These are phyloP conservation scores for Drosophila mauritiana DNA, from an alignment of 1,140 invertebrate species.

Conservation along the genomic window DNA sequence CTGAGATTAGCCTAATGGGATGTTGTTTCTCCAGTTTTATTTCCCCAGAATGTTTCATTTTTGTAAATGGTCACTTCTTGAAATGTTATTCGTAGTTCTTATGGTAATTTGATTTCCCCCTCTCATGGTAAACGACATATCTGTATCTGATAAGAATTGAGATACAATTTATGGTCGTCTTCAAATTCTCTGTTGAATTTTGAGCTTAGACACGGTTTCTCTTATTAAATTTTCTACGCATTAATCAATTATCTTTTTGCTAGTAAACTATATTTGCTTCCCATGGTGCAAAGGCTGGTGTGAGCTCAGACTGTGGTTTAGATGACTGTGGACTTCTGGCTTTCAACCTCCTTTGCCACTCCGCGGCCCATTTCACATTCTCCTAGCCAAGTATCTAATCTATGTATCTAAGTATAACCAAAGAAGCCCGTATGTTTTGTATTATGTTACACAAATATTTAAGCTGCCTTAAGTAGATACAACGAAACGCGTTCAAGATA, in stretches of 20 bases:
- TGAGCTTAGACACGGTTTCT: not conserved
- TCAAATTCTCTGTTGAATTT: not conserved
- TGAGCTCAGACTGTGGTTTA: conserved; percentile 24
- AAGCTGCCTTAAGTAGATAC: conserved; percentile 82
- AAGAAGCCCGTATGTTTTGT: conserved; percentile 82
- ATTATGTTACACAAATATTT: conserved; percentile 83
- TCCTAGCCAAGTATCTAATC: conserved; percentile 56
- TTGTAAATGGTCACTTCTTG: not conserved
- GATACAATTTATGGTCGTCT: not conserved
- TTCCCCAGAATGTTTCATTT: not conserved
- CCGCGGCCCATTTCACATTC: conserved; percentile 2
- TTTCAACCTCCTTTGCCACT: not conserved
- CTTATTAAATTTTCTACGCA: too few relatives aligned
- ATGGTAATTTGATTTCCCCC: not conserved
- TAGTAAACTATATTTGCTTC: not conserved
- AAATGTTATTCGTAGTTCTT: not conserved
- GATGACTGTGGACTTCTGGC: conserved; percentile 3
- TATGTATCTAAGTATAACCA: conserved; percentile 78
- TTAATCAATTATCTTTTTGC: not conserved
- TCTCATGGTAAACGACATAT: not conserved
- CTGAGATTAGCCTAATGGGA: conserved; percentile 11
- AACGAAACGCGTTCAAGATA: conserved; percentile 81
- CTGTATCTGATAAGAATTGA: not conserved
- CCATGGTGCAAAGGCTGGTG: conserved; percentile 15
- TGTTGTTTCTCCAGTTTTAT: not conserved